These are phyloP conservation scores for Drosophila mojavensis DNA, from an alignment of 1,140 invertebrate species.

Conservation along the genomic window DNA sequence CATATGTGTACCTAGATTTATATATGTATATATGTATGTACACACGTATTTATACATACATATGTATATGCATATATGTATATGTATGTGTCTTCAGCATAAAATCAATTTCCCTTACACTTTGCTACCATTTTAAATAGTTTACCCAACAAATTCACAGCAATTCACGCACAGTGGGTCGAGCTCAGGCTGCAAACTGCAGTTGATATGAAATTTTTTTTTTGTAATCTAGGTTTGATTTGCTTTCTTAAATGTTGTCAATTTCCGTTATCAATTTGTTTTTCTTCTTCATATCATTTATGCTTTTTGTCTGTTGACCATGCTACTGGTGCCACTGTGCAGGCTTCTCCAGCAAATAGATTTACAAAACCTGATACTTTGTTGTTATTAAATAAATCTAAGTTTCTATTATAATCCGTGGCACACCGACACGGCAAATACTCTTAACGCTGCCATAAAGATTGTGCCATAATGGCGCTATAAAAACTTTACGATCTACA, in stretches of 20 bases:
- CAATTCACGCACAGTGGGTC: conserved; percentile 32
- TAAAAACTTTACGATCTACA: background rate
- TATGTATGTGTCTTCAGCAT: conserved; percentile 33
- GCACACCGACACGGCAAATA: conserved; percentile 17
- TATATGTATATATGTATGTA: background rate
- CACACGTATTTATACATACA: background rate
- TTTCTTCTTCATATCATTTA: too few species aligned
- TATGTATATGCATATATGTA: background rate
- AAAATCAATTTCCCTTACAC: conserved; percentile 27
- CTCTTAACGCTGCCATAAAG: conserved; percentile 18
- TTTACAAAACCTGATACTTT: conserved; percentile 31
- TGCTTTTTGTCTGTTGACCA: background rate
- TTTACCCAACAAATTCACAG: conserved; percentile 55
- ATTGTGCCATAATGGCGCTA: conserved; percentile 4
- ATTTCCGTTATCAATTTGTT: too few species aligned
- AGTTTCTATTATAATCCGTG: conserved; percentile 1
- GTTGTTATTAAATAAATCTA: conserved; percentile 1
- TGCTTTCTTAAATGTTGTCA: too few species aligned
- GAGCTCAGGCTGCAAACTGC: background rate
- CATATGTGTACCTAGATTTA: too few species aligned
- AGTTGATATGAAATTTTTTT: too few species aligned
- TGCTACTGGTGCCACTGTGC: conserved; percentile 33
- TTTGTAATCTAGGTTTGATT: too few species aligned
- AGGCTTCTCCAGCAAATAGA: conserved; percentile 47
- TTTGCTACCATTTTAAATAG: conserved; percentile 4